Evolutionary conservation across 2,113 vertebrate genomes (phyloP), one percentile per base, ranked within the genome.

Genomic region (Euleptes europaea): DNA sequence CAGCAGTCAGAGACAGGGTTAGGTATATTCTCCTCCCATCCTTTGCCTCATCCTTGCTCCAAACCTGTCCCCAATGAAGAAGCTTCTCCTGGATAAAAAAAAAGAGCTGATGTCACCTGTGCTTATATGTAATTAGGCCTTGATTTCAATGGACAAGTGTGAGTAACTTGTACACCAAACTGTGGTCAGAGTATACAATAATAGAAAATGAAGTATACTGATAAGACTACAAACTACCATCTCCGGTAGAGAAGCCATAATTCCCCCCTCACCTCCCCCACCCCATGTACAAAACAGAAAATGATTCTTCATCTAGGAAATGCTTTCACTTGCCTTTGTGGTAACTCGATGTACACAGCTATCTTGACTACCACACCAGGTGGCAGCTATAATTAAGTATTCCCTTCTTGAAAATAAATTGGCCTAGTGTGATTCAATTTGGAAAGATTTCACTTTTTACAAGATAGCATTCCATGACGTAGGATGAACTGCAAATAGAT

Each of bases 401-500:
- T 8, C n/a, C 66, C 7, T 66, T 28, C 73, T 82, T 70, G 19
- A 57, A 63, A 63, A 28, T 7, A 28, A 63, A 63, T 49, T 38
- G 40, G 40, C 74, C n/a, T 72, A 38, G 12, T 23, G 26, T 19
- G 40, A 33, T 44, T 66, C 38, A 72, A 11, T 28, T 12, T 35
- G 42, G 66, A 21, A 78, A 51, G 33, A 66, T 44, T 73, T 78
- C 33, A 44, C 67, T 74, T 84, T 82, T 82, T 51, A 76, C 66
- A 60, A 51, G 40, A 40, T 83, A 67, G 51, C 80, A 82, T 83
- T 78, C 63, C 54, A 65, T 85, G 76, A 51, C 33, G 6, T 60
- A 40, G 40, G 33, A 83, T 60, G 75, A 70, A 72, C 80, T 65
- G 15, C 40, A 83, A 77, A 87, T 71, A 78, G 66, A 83, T 70